Base-by-base conservation (phyloP, 2,797 vertebrate genomes). In the Cygnus olor region DNA sequence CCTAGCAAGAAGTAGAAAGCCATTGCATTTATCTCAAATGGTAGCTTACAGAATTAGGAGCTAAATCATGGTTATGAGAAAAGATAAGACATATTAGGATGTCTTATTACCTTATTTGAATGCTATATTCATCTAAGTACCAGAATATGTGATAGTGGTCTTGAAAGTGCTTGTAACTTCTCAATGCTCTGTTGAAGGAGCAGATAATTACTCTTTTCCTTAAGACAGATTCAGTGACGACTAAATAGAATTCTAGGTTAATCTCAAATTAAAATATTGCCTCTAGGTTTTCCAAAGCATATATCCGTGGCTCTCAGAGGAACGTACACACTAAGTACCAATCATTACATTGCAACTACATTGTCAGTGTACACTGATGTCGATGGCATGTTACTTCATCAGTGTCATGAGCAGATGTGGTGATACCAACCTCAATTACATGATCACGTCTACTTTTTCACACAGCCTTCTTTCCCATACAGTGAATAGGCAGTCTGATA, bases 61-160 rank as follows among this genome's bases (percentile, higher is more conserved):
- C 88, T 95, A 85, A 93, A 82, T 92, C 92, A 82, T 0, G 0
- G 71, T 89, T 95, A 93, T 61, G 70, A 93, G 80, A 82, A 92
- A 94, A 95, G 94, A 89, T 95, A 95, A 95, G 92, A 92, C 68
- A 84, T 15, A 77, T 84, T 71, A 90, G 74, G 64, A 95, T 73
- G 60, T 85, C 78, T 93, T 91, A 90, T 70, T 90, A 91, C 60
- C 60, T 71, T 87, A 38, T 18, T 44, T 90, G 84, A 96, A 93
- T 60, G 56, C n/a, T 70, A 28, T 47, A 93, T 90, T 92, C 56
- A 61, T 87, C 65, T 77, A 87, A 93, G 71, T 38, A 77, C 71
- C 80, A 84, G 64, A 95, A 86, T 70, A 86, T 42, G 22, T 47
- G 86, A 94, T 73, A 92, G 83, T 89, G 60, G 80, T 90, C 93